A percentile compares a stretch with the other conserved stretches of the same genome.
phyloP scores from a whole-genome alignment of 2,797 vertebrate species.

The Aselliscus stoliczkanus region DNA sequence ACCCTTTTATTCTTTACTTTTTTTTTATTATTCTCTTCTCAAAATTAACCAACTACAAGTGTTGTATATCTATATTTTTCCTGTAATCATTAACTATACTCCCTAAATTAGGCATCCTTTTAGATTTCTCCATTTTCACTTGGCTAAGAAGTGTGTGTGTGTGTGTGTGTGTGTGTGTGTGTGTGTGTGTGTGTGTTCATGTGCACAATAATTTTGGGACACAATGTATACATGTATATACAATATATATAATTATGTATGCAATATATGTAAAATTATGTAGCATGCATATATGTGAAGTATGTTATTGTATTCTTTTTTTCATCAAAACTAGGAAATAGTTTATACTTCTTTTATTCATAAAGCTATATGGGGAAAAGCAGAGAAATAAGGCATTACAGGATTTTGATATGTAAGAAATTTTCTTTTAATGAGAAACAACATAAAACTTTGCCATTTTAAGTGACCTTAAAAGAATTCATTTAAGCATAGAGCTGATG shows the following conservation, averaged over 20 bases:
- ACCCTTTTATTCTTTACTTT: neutral
- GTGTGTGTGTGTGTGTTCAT: neutral
- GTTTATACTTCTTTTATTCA: neutral
- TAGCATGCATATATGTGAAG: neutral
- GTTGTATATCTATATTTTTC: neutral
- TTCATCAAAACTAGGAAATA: neutral
- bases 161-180: neutral
- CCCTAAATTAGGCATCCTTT: neutral
- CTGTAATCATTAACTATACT: neutral
- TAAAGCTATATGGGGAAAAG: neutral
- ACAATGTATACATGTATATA: neutral
- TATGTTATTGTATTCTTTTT: neutral
- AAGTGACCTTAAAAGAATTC: neutral
- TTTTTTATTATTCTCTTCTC: neutral
- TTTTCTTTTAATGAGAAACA: neutral
- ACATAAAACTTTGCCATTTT: neutral
- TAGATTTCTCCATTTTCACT: neutral
- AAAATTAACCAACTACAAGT: neutral
- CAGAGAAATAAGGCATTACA: neutral
- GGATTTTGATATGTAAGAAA: neutral
- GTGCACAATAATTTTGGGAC: neutral
- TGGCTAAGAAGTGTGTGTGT: neutral
- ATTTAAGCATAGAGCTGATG: neutral
- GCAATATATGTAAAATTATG: neutral
- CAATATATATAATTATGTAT: neutral